These are phyloP conservation scores for Anabas testudineus DNA, from an alignment of 2,797 vertebrate genomes.

Conservation along the genomic window DNA sequence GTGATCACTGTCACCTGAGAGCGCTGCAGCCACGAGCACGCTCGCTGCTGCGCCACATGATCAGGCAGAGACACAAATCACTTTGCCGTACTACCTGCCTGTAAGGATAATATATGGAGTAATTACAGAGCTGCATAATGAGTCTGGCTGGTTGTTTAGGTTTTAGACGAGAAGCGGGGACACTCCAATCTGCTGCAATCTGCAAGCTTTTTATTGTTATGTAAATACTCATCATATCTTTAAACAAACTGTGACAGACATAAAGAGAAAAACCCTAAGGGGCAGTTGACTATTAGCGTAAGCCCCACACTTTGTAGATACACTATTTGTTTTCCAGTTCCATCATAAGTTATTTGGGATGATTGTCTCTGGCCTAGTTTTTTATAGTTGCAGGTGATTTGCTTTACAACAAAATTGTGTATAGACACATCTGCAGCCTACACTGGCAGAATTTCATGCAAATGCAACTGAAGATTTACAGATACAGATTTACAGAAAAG, in stretches of 20 bases:
- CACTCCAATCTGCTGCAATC: conserved; percentile 52
- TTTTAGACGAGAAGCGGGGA: conserved; percentile 44
- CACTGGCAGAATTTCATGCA: no score
- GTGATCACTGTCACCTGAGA: conserved; percentile 73
- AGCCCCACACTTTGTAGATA: conserved; percentile 9
- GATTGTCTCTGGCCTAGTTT: no score
- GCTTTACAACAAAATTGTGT: no score
- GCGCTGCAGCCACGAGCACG: conserved; percentile 40
- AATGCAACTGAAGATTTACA: no score
- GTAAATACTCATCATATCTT: conserved; percentile 23
- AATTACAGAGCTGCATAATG: conserved; percentile 71
- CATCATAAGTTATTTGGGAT: neutral
- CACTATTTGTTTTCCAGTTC: neutral
- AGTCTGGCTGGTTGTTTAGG: conserved; percentile 56
- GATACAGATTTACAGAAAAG: no score
- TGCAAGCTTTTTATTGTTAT: conserved; percentile 31
- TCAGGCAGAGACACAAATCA: conserved; percentile 69
- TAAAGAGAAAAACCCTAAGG: conserved; percentile 1
- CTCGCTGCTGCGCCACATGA: conserved; percentile 41
- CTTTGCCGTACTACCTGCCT: conserved; percentile 68
- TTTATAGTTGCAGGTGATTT: no score
- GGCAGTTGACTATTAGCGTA: conserved; percentile 17
- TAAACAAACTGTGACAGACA: conserved; percentile 18
- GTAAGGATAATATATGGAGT: conserved; percentile 65
- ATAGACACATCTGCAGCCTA: no score